A percentile compares a stretch with the other conserved stretches of the same genome.
Conservation (phyloP, 2,113 vertebrate species). For the Oryzias celebensis region DNA sequence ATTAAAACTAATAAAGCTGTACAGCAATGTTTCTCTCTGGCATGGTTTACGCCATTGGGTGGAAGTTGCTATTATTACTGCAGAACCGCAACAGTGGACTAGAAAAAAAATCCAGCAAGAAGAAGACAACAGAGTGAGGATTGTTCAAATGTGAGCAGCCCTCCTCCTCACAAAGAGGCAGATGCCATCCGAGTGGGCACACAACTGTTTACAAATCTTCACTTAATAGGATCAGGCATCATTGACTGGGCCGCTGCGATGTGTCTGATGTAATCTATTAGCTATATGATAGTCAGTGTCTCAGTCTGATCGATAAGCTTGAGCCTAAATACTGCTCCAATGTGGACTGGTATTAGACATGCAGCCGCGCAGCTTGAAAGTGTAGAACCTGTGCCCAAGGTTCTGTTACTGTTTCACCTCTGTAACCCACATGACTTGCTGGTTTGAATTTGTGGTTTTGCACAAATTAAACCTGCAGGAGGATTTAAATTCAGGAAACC, state of each 20-base stretch:
- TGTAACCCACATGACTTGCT: conserved; percentile 17
- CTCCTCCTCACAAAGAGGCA: conserved; percentile 56
- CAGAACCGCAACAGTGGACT: conserved; percentile 15
- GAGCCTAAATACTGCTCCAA: conserved; percentile 69
- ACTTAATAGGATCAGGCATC: conserved; percentile 79
- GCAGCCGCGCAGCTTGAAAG: conserved; percentile 54
- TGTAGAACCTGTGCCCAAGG: not conserved
- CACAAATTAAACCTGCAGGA: too few relatives aligned
- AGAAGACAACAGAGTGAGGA: conserved; percentile 2
- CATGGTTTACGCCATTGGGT: conserved; percentile 7
- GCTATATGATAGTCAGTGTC: conserved; percentile 77
- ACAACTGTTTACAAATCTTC: conserved; percentile 80
- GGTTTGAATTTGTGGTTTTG: not conserved
- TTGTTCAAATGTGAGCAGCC: conserved; percentile 33
- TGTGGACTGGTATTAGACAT: conserved; percentile 73
- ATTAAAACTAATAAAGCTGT: too few relatives aligned
- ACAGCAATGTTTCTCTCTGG: conserved; percentile 1
- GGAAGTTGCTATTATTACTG: conserved; percentile 8
- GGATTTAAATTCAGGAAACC: too few relatives aligned
- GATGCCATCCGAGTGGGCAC: conserved; percentile 68
- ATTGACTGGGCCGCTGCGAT: conserved; percentile 74
- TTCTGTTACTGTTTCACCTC: conserved; percentile 17
- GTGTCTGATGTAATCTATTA: conserved; percentile 80
- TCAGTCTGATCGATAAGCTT: conserved; percentile 72
- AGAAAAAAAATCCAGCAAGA: too few relatives aligned